Evolutionary conservation across 2,888 invertebrate genomes (phyloP).

Genomic region (Mongoloraphidia duomilia): DNA sequence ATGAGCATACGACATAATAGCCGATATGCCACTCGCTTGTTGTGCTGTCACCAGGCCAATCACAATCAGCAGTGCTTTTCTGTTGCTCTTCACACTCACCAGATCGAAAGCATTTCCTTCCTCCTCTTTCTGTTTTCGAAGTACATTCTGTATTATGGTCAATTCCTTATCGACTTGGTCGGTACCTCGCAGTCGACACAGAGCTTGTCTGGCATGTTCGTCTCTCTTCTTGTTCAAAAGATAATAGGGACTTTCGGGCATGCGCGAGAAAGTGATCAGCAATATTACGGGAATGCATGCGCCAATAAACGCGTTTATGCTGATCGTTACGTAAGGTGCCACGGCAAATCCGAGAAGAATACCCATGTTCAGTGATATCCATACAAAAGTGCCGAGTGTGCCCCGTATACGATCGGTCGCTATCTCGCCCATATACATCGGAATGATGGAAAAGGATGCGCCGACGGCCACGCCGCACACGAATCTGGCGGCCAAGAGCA

Average conservation of each 20-base stretch:
- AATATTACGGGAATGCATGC: conserved; percentile 37
- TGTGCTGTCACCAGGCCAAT: conserved; percentile 38
- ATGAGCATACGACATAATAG: conserved; percentile 39
- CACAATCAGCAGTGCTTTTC: conserved; percentile 42
- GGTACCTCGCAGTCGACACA: conserved; percentile 39
- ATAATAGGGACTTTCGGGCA: conserved; percentile 34
- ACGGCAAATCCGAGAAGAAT: conserved; percentile 41
- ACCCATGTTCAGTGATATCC: conserved; percentile 39
- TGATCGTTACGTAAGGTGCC: conserved; percentile 38
- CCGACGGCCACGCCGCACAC: conserved; percentile 41
- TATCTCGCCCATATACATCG: conserved; percentile 10
- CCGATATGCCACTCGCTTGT: conserved; percentile 43
- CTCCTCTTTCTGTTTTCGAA: conserved; percentile 37
- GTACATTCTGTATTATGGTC: conserved; percentile 28
- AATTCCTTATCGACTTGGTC: conserved; percentile 18
- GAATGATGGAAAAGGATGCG: not conserved
- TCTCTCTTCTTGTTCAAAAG: conserved; percentile 1
- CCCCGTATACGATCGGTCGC: conserved; percentile 6
- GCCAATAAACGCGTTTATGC: conserved; percentile 34
- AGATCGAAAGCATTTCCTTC: conserved; percentile 35
- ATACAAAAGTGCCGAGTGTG: conserved; percentile 39
- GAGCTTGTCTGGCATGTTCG: conserved; percentile 20
- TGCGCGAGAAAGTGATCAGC: conserved; percentile 36
- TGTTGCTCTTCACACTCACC: conserved; percentile 34
- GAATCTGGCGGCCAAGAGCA: conserved; percentile 40